Evolutionary conservation across 2,888 invertebrate genomes (phyloP), one percentile per base, ranked within the genome.

Genomic region (Spicauda simplicius): DNA sequence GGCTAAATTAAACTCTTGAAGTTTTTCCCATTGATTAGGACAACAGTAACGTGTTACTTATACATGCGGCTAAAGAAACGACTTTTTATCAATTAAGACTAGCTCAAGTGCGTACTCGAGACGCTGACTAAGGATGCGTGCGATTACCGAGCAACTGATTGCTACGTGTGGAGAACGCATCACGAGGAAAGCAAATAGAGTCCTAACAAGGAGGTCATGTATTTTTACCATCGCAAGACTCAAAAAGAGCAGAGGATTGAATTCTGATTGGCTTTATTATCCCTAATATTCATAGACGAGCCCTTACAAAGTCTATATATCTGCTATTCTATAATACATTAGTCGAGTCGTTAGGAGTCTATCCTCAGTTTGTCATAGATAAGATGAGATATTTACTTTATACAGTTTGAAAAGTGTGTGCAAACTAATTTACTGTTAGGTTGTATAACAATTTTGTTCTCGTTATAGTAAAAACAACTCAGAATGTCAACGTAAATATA

Each of bases 21-120:
- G 14, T 8, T 48, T 16, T 48, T n/a, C n/a, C 16, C 3, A 48
- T 48, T 48, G 48, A 48, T 48, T 48, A 48, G 16, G 48, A 16
- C 48, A 16, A 16, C 16, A 16, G 48, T 48, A 16, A 48, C n/a
- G 48, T 1, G 16, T n/a, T 16, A 16, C 48, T n/a, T 48, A 48
- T n/a, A 45, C n/a, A 45, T 7, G 48, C 14, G 16, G 48, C 48
- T 77, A 77, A 79, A 72, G 80, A 79, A 80, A 73, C 69, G 77
- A 79, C 78, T 85, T 88, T n/a, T 87, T 85, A 85, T 80, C 83
- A 82, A 78, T 80, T 77, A 86, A 85, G 88, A 85, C 78, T 82
- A 78, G 79, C 80, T 78, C 80, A 75, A 63, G 55, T 45, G 14
- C 20, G 25, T 16, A 63, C 77, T 81, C 75, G 78, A 76, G 76